phyloP scores from a whole-genome alignment of 2,888 invertebrate species.

The Drosophila peninsularis region DNA sequence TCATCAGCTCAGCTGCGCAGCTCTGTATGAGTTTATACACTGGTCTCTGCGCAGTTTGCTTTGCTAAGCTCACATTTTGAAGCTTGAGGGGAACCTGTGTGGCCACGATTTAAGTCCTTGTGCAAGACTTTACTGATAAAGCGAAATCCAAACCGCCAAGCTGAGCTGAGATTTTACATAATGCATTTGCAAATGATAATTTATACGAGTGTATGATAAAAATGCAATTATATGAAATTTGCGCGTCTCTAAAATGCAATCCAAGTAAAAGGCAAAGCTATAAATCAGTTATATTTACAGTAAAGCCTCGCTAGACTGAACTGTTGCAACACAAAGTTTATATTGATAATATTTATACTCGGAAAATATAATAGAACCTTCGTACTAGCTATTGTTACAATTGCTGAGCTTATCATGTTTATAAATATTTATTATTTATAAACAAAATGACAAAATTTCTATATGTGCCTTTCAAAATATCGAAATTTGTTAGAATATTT shows the following conservation, averaged over 20 bases:
- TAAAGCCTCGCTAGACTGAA: neutral
- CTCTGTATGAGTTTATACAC: neutral
- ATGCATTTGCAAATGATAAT: neutral
- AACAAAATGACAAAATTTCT: neutral
- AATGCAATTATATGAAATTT: neutral
- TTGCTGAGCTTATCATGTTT: neutral
- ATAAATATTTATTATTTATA: neutral
- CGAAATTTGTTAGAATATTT: no score
- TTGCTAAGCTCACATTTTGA: conserved; percentile 1
- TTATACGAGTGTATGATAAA: neutral
- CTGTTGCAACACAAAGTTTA: no score
- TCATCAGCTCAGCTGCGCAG: conserved; percentile 6
- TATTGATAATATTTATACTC: no score
- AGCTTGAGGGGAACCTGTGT: neutral
- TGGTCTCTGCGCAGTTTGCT: neutral
- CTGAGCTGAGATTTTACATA: neutral
- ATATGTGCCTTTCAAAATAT: no score
- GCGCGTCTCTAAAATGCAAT: neutral
- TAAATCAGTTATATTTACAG: neutral
- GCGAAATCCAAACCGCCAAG: no score
- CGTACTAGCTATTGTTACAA: no score
- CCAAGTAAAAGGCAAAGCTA: neutral
- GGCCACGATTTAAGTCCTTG: neutral
- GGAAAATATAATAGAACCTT: no score
- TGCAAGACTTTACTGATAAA: neutral